These are phyloP conservation scores for Microtus oregoni DNA, from an alignment of 2,113 vertebrate species.

Conservation along the genomic window DNA sequence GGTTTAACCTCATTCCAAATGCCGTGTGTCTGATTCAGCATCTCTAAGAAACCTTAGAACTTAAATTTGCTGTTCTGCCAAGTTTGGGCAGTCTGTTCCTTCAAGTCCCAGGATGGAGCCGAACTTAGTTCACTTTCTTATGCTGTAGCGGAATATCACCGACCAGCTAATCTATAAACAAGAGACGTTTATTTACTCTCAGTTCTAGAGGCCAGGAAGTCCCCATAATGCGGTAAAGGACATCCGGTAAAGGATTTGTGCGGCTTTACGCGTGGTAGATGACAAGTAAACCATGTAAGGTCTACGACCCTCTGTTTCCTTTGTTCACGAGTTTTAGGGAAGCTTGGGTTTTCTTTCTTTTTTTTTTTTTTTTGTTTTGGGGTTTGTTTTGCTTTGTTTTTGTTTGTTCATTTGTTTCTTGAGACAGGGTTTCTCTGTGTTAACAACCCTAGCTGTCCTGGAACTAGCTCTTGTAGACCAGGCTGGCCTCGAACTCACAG, in stretches of 20 bases:
- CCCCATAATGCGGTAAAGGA: too few species aligned
- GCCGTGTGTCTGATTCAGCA: neutral
- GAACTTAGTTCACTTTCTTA: neutral
- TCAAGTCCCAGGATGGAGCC: neutral
- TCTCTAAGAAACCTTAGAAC: slow-evolving; percentile 17
- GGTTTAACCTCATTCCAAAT: neutral
- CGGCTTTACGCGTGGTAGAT: too few species aligned
- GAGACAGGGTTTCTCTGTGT: too few species aligned
- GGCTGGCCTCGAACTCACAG: too few species aligned
- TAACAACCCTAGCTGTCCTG: too few species aligned
- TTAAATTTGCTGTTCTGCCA: neutral
- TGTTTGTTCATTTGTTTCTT: too few species aligned
- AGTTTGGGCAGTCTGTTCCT: neutral
- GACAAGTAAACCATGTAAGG: neutral
- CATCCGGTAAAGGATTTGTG: neutral
- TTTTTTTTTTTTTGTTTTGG: too few species aligned
- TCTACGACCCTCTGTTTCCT: neutral
- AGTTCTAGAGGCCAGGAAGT: neutral
- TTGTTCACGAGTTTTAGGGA: neutral
- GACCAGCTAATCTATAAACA: neutral
- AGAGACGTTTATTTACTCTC: neutral
- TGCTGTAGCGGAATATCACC: neutral
- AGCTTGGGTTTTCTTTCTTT: too few species aligned
- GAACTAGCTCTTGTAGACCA: too few species aligned
- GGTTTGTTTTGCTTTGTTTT: too few species aligned